phyloP scores from a whole-genome alignment of 1,140 invertebrate species.

The Diabrotica virgifera region DNA sequence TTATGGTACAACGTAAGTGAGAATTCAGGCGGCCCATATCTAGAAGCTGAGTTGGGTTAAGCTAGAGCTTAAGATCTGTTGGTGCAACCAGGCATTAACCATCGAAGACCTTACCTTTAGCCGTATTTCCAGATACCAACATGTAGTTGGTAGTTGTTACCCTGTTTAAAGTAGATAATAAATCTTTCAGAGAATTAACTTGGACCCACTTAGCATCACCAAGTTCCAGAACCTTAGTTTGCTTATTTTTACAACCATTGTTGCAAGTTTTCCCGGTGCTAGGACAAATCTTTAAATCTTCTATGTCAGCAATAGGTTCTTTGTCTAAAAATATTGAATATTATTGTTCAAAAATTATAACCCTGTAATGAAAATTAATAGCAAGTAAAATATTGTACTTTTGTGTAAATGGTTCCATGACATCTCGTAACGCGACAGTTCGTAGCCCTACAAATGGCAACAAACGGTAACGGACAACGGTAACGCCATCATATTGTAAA shows the following conservation, averaged over 20 bases:
- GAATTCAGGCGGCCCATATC: too few species aligned
- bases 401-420: too few species aligned
- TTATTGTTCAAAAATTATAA: too few species aligned
- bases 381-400: background rate
- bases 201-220: slow-evolving; percentile 34
- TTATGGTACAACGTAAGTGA: too few species aligned
- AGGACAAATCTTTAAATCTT: slow-evolving; percentile 25
- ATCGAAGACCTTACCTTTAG: slow-evolving; percentile 31
- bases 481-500: too few species aligned
- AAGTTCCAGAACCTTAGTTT: slow-evolving; percentile 20
- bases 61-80: too few species aligned
- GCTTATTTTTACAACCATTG: slow-evolving; percentile 19
- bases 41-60: too few species aligned
- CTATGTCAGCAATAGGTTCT: slow-evolving; percentile 28
- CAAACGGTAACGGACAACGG: too few species aligned
- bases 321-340: too few species aligned
- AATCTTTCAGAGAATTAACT: slow-evolving; percentile 32
- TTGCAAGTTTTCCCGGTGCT: slow-evolving; percentile 10
- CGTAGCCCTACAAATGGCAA: too few species aligned
- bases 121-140: slow-evolving; percentile 42
- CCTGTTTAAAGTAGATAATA: slow-evolving; percentile 29
- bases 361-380: background rate
- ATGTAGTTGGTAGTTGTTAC: slow-evolving; percentile 30
- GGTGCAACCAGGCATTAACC: too few species aligned
- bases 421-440: too few species aligned